phyloP scores from a whole-genome alignment of 2,797 vertebrate genomes.

The Siniperca obscura region DNA sequence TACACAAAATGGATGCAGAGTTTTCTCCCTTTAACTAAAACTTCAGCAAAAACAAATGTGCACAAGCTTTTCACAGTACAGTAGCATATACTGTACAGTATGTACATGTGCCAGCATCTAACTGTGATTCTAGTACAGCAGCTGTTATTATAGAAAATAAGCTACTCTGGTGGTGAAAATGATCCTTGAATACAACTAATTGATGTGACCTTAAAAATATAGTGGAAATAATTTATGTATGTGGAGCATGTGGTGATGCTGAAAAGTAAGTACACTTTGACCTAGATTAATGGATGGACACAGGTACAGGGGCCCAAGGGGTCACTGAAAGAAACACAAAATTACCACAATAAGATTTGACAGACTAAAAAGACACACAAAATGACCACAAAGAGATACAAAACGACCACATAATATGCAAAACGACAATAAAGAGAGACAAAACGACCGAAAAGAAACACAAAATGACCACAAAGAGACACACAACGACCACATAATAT shows the following conservation, averaged over 20 bases:
- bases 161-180: constrained; percentile 14
- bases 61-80: background rate
- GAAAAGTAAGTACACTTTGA: background rate
- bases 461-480: background rate
- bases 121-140: constrained; percentile 1
- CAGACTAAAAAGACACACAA: background rate
- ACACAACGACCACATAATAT: background rate
- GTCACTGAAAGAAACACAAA: background rate
- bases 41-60: background rate
- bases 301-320: too few species aligned
- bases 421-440: background rate
- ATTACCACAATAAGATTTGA: background rate
- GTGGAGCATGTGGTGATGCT: background rate
- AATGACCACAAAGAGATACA: background rate
- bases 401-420: background rate
- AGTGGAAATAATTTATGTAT: constrained; percentile 8
- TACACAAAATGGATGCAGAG: background rate
- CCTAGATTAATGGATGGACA: background rate
- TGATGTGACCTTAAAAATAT: constrained; percentile 4
- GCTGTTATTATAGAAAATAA: constrained; percentile 8
- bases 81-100: background rate
- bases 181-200: constrained; percentile 8
- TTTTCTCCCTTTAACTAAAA: background rate
- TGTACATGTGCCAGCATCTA: background rate
- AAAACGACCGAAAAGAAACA: background rate